Evolutionary conservation across 1,140 invertebrate genomes (phyloP).

Genomic region (Trypoxylus dichotomus): DNA sequence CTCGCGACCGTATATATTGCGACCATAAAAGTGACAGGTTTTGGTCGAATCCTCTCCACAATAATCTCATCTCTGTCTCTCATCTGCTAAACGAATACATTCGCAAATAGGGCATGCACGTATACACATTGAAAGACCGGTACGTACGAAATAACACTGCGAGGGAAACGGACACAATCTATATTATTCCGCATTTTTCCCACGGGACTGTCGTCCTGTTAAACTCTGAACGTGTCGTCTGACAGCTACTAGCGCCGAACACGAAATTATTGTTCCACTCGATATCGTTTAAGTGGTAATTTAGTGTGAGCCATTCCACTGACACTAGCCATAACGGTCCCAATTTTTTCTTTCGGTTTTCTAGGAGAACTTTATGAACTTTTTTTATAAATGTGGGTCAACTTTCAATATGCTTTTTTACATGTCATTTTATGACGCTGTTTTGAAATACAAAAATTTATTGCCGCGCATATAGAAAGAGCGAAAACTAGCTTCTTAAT

Average conservation of each 20-base stretch:
- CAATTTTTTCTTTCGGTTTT: not conserved
- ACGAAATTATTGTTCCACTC: constrained; percentile 21
- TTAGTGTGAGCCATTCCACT: not conserved
- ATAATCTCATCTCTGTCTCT: constrained; percentile 31
- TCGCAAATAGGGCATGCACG: not conserved
- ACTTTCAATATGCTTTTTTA: not conserved
- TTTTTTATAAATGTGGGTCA: not conserved
- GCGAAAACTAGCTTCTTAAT: too few relatives aligned
- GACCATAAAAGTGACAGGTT: constrained; percentile 44
- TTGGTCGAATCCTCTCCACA: constrained; percentile 41
- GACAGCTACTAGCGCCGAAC: not conserved
- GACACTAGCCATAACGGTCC: not conserved
- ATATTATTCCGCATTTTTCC: constrained; percentile 40
- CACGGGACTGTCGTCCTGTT: constrained; percentile 33
- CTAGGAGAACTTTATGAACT: not conserved
- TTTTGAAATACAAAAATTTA: not conserved
- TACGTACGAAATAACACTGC: not conserved
- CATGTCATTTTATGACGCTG: not conserved
- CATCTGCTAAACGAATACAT: constrained; percentile 3
- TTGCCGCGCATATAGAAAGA: too few relatives aligned
- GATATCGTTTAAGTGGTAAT: not conserved
- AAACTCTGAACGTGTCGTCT: not conserved
- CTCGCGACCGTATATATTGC: constrained; percentile 39
- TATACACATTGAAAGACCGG: not conserved
- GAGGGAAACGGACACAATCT: constrained; percentile 36